Conservation (phyloP, 2,113 vertebrate species). For the Sinocyclocheilus anshuiensis region DNA sequence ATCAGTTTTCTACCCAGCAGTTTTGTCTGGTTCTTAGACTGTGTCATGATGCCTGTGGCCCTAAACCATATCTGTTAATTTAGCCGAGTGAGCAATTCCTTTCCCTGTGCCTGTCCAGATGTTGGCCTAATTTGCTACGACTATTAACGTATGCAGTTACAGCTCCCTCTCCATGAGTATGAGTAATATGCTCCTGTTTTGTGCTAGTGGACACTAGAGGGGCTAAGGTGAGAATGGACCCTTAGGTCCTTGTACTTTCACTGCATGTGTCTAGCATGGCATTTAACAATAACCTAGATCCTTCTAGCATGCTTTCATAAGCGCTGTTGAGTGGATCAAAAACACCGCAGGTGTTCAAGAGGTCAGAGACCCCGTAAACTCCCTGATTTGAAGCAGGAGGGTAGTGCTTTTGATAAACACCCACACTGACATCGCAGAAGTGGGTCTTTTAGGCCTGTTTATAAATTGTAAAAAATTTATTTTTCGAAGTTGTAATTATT, state of each 20-base stretch:
- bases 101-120: conserved; percentile 71
- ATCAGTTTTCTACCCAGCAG: conserved; percentile 36
- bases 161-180: conserved; percentile 59
- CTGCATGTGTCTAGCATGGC: not conserved
- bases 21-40: conserved; percentile 55
- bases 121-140: conserved; percentile 74
- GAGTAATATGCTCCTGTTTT: conserved; percentile 42
- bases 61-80: conserved; percentile 62
- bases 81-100: conserved; percentile 66
- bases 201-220: not conserved
- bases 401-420: not conserved
- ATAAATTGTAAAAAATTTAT: too few species aligned
- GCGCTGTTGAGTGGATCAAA: conserved; percentile 5
- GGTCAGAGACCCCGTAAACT: conserved; percentile 22
- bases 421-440: not conserved
- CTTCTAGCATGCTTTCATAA: not conserved
- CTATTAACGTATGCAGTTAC: conserved; percentile 69
- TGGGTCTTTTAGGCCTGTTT: too few species aligned
- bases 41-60: conserved; percentile 49
- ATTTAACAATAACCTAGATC: conserved; percentile 13
- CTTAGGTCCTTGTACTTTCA: not conserved
- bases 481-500: too few species aligned
- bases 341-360: conserved; percentile 6
- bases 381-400: not conserved
- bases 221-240: conserved; percentile 19